Evolutionary conservation across 2,888 invertebrate genomes (phyloP).

Genomic region (Orthosia cruda): DNA sequence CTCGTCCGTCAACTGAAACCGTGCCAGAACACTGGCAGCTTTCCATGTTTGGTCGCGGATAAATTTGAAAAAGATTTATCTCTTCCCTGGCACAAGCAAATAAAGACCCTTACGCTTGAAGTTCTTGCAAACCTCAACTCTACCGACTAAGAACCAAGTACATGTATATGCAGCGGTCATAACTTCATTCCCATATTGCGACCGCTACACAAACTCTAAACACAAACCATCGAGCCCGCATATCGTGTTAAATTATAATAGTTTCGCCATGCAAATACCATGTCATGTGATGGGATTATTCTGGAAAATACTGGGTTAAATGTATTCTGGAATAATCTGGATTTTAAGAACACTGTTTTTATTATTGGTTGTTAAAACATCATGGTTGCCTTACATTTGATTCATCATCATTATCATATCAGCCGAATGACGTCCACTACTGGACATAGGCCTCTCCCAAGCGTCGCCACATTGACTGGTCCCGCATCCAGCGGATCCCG

Average conservation of each 20-base stretch:
- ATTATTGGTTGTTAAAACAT: not conserved
- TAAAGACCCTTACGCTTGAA: not conserved
- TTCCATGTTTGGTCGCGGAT: no score
- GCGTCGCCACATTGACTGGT: no score
- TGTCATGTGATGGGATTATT: conserved; percentile 15
- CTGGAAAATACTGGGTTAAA: conserved; percentile 10
- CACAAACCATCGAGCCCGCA: conserved; percentile 18
- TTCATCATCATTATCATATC: no score
- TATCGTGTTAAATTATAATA: conserved; percentile 42
- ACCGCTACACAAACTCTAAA: conserved; percentile 25
- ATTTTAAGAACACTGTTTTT: not conserved
- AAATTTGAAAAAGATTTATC: no score
- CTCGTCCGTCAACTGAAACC: no score
- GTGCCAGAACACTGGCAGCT: no score
- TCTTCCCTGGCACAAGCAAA: no score
- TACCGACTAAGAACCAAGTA: conserved; percentile 4
- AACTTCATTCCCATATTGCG: conserved; percentile 31
- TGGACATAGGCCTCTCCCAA: no score
- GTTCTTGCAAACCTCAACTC: conserved; percentile 1
- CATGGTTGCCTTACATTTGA: no score
- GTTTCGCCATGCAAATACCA: conserved; percentile 36
- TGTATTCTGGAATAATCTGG: not conserved
- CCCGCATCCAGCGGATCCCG: no score
- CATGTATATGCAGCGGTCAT: conserved; percentile 7
- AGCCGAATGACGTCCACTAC: no score